phyloP scores from a whole-genome alignment of 2,113 vertebrate species.

The Neolamprologus caudopunctatus region DNA sequence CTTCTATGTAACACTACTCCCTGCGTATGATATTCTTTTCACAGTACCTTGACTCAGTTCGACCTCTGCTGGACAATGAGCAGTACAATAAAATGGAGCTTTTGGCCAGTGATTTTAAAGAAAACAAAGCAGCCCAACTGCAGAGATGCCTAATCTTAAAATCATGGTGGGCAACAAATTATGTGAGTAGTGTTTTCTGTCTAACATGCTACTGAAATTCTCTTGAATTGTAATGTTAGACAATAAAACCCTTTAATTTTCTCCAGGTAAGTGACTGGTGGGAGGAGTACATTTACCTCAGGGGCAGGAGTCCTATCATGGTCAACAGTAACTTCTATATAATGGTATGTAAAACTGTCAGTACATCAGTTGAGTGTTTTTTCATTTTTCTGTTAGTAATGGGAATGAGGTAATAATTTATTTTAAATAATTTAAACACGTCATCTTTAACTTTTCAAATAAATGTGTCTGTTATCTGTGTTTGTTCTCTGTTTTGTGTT shows the following conservation, averaged over 20 bases:
- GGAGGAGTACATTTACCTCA: slow-evolving; percentile 88
- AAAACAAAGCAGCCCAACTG: slow-evolving; percentile 73
- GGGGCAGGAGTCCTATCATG: slow-evolving; percentile 83
- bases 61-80: slow-evolving; percentile 75
- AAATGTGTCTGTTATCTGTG: background rate
- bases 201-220: background rate
- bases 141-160: slow-evolving; percentile 88
- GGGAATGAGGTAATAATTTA: background rate
- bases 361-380: background rate
- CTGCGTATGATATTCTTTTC: background rate
- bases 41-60: slow-evolving; percentile 92
- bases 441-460: background rate
- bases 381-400: background rate
- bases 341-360: slow-evolving; percentile 74
- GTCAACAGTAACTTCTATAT: slow-evolving; percentile 97
- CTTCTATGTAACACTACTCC: background rate
- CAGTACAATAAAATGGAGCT: slow-evolving; percentile 75
- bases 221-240: background rate
- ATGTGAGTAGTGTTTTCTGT: slow-evolving; percentile 71
- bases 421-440: background rate
- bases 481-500: background rate
- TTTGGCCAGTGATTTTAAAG: slow-evolving; percentile 82
- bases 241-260: background rate
- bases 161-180: slow-evolving; percentile 94
- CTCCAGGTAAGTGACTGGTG: slow-evolving; percentile 75